These are phyloP conservation scores for Chloroclysta siterata DNA, from an alignment of 2,888 invertebrate genomes.

Conservation along the genomic window DNA sequence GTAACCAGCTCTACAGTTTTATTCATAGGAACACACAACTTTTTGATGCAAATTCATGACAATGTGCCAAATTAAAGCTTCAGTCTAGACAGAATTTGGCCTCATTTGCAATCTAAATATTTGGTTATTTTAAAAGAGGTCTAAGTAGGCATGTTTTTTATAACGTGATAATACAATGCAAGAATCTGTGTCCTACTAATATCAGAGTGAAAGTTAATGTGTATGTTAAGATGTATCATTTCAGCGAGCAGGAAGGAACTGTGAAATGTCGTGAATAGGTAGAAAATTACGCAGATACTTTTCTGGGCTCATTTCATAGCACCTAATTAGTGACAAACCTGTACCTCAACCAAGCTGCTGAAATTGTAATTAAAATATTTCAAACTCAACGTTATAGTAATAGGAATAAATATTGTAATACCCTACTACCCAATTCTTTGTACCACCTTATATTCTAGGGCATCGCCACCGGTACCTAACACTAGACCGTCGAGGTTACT, in stretches of 20 bases:
- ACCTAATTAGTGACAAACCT: slow-evolving; percentile 4
- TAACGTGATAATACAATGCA: neutral
- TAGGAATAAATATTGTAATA: too few relatives aligned
- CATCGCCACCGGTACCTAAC: too few relatives aligned
- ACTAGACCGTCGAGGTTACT: too few relatives aligned
- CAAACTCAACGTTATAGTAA: slow-evolving; percentile 25
- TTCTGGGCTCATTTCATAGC: neutral
- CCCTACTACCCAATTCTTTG: too few relatives aligned
- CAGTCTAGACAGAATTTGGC: slow-evolving; percentile 23
- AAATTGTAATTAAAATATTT: slow-evolving; percentile 17
- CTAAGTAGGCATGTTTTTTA: neutral
- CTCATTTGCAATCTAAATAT: slow-evolving; percentile 20
- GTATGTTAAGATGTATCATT: neutral
- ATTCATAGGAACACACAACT: neutral
- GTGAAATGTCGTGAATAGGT: neutral
- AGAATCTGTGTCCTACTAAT: neutral
- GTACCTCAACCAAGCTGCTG: neutral
- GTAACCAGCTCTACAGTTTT: neutral
- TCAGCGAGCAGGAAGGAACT: too few relatives aligned
- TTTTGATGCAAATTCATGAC: slow-evolving; percentile 24
- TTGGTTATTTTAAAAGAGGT: slow-evolving; percentile 1
- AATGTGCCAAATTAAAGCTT: slow-evolving; percentile 28
- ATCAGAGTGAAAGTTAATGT: neutral
- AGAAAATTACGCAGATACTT: neutral
- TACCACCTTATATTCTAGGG: too few relatives aligned